Percentiles rank a stretch among this genome's conserved stretches.
Evolutionary conservation across 1,140 invertebrate species (phyloP).

Genomic region (Coelopa frigida): DNA sequence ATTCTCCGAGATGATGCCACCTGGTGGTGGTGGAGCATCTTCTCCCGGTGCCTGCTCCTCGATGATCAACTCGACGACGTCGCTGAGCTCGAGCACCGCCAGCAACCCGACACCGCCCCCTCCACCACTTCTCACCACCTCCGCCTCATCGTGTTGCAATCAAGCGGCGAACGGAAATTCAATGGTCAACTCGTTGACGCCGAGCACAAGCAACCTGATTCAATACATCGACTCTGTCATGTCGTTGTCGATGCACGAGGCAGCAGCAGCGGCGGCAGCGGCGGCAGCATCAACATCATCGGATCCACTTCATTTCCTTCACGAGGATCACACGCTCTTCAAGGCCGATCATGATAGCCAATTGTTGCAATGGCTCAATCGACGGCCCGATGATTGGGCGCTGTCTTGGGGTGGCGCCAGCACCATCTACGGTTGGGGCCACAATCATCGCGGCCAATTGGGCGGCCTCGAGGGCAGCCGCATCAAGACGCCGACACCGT

Average conservation of each 20-base stretch:
- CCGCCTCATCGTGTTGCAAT: slow-evolving; percentile 20
- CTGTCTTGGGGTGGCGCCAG: slow-evolving; percentile 77
- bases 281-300: slow-evolving; percentile 36
- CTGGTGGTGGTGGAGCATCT: slow-evolving; percentile 15
- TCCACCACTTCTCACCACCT: slow-evolving; percentile 13
- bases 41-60: too few relatives aligned
- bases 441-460: slow-evolving; percentile 92
- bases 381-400: slow-evolving; percentile 90
- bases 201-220: slow-evolving; percentile 15
- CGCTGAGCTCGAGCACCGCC: slow-evolving; percentile 28
- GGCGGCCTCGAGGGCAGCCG: slow-evolving; percentile 81
- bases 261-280: slow-evolving; percentile 15
- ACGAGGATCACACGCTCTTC: slow-evolving; percentile 77
- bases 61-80: slow-evolving; percentile 35
- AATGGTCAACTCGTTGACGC: slow-evolving; percentile 17
- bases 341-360: slow-evolving; percentile 89
- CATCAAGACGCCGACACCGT: slow-evolving; percentile 82
- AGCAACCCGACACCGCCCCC: slow-evolving; percentile 32
- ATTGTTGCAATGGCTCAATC: slow-evolving; percentile 87
- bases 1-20: slow-evolving; percentile 54
- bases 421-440: slow-evolving; percentile 95
- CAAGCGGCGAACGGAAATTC: too few relatives aligned
- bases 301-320: slow-evolving; percentile 43
- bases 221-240: slow-evolving; percentile 20
- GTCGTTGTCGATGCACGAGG: slow-evolving; percentile 15